phyloP scores from a whole-genome alignment of 2,797 vertebrate genomes.

The Pangasius djambal region DNA sequence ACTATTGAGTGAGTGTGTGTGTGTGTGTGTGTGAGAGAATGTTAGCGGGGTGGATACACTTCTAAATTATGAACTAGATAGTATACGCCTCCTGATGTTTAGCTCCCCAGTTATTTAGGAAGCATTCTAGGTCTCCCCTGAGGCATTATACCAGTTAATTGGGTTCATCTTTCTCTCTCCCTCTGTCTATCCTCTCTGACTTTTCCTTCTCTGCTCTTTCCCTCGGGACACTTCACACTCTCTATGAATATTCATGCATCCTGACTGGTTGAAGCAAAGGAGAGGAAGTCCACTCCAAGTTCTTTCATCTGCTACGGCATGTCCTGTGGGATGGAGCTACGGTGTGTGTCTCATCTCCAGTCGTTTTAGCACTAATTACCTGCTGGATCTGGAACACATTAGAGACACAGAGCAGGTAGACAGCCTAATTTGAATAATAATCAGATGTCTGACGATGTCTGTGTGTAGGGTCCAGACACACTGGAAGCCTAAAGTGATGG shows the following conservation, averaged over 20 bases:
- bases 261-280: conserved; percentile 25
- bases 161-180: conserved; percentile 32
- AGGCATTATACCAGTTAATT: conserved; percentile 43
- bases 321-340: conserved; percentile 3
- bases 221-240: conserved; percentile 6
- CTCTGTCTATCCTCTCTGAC: conserved; percentile 11
- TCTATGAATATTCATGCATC: conserved; percentile 24
- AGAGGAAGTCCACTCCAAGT: conserved; percentile 26
- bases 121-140: conserved; percentile 31
- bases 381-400: conserved; percentile 22
- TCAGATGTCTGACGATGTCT: conserved; percentile 33
- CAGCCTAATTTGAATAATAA: conserved; percentile 40
- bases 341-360: conserved; percentile 14
- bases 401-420: conserved; percentile 1
- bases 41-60: conserved; percentile 29
- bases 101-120: conserved; percentile 41
- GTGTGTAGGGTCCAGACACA: conserved; percentile 4
- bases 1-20: background rate
- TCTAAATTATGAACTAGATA: conserved; percentile 41
- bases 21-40: background rate
- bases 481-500: background rate
- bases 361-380: conserved; percentile 27
- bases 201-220: conserved; percentile 13
- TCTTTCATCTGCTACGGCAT: conserved; percentile 24
- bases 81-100: conserved; percentile 29